phyloP scores from a whole-genome alignment of 2,113 vertebrate genomes.

The Polyodon spathula region DNA sequence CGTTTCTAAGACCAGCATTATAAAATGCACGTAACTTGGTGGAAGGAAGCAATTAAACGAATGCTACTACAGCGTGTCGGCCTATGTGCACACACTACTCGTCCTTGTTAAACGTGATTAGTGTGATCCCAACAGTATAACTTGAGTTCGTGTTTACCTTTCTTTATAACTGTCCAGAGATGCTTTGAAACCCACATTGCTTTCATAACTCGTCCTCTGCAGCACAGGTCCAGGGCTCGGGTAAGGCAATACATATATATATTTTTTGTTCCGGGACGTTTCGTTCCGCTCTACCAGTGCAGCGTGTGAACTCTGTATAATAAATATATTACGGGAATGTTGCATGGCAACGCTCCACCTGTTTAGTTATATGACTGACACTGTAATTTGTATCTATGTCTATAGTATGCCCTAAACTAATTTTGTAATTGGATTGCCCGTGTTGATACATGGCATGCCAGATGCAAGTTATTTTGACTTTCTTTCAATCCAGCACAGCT shows the following conservation, averaged over 20 bases:
- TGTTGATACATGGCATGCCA: too few species aligned
- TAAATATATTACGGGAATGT: neutral
- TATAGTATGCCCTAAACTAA: too few species aligned
- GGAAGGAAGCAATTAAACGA: too few species aligned
- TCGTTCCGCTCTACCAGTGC: constrained; percentile 3
- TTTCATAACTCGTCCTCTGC: neutral
- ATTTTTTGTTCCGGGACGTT: constrained; percentile 33
- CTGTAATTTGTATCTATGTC: too few species aligned
- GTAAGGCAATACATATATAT: neutral
- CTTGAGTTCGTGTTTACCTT: constrained; percentile 28
- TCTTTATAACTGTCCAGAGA: constrained; percentile 31
- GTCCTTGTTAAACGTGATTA: too few species aligned
- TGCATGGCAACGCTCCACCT: constrained; percentile 16
- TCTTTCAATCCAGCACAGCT: too few species aligned
- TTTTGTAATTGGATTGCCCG: too few species aligned
- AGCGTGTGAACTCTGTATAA: neutral
- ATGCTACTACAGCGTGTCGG: too few species aligned
- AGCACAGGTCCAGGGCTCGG: constrained; percentile 4
- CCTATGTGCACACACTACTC: too few species aligned
- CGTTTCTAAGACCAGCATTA: too few species aligned
- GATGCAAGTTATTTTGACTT: too few species aligned
- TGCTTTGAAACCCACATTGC: constrained; percentile 44
- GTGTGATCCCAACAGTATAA: neutral
- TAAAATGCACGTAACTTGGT: too few species aligned
- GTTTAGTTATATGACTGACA: neutral